phyloP scores from a whole-genome alignment of 2,888 invertebrate species.

The Dusona sp. region DNA sequence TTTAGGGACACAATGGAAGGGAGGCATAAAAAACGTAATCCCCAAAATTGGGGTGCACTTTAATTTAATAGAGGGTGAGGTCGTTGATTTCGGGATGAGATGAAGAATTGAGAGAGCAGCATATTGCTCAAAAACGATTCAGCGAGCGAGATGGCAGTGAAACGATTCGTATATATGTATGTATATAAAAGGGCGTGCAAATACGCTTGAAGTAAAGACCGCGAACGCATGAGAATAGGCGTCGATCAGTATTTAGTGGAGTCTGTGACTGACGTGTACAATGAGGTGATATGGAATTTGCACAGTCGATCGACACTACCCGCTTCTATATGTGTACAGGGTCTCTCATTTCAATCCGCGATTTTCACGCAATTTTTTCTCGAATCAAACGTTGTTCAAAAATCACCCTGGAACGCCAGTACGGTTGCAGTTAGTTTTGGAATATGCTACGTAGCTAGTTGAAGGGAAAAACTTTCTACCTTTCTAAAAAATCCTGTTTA shows the following conservation, averaged over 20 bases:
- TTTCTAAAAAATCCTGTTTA: too few relatives aligned
- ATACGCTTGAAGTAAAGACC: constrained; percentile 56
- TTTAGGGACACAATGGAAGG: neutral
- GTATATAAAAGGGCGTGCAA: constrained; percentile 46
- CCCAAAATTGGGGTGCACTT: constrained; percentile 81
- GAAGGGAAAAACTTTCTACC: too few relatives aligned
- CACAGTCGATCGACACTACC: constrained; percentile 49
- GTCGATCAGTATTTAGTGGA: constrained; percentile 83
- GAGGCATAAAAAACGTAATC: constrained; percentile 60
- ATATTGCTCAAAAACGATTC: constrained; percentile 40
- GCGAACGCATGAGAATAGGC: constrained; percentile 65
- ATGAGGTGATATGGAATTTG: constrained; percentile 72
- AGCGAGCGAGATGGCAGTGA: constrained; percentile 30
- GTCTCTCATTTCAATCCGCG: neutral
- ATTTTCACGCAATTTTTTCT: neutral
- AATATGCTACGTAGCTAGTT: too few relatives aligned
- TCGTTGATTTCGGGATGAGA: constrained; percentile 54
- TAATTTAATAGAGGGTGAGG: constrained; percentile 81
- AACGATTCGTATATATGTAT: neutral
- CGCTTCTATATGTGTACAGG: neutral
- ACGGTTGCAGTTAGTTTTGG: too few relatives aligned
- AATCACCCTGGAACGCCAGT: too few relatives aligned
- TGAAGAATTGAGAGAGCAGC: constrained; percentile 56
- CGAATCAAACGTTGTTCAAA: too few relatives aligned
- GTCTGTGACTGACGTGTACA: constrained; percentile 82